Conservation (phyloP, 2,113 vertebrate genomes). For the Cisticola juncidis region DNA sequence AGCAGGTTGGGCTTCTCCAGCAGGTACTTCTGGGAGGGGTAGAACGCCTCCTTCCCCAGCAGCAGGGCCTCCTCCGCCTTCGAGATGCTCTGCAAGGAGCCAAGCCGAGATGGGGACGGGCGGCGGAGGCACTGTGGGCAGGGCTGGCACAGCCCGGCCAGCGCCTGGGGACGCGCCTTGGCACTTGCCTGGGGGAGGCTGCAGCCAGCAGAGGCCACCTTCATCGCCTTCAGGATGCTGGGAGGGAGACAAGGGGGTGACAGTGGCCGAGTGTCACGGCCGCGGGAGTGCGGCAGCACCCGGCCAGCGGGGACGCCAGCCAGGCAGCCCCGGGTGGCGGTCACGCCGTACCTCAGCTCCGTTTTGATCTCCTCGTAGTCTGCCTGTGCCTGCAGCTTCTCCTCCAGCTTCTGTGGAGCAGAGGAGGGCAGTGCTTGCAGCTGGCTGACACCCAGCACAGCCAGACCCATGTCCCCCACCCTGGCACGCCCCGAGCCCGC, state of each 20-base stretch:
- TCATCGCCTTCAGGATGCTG: slow-evolving; percentile 96
- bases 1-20: slow-evolving; percentile 83
- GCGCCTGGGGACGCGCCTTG: rapidly evolving
- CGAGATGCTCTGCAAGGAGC: slow-evolving; percentile 75
- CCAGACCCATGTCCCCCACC: rapidly evolving
- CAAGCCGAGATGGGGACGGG: neutral
- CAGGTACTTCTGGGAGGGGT: slow-evolving; percentile 86
- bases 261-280: rapidly evolving
- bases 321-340: rapidly evolving
- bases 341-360: slow-evolving; percentile 86
- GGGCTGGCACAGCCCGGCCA: neutral
- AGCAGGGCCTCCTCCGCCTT: slow-evolving; percentile 85
- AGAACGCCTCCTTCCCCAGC: slow-evolving; percentile 89
- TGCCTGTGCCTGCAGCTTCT: slow-evolving; percentile 90
- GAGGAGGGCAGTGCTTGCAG: neutral
- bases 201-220: slow-evolving; percentile 86
- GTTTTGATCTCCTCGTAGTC: slow-evolving; percentile 99
- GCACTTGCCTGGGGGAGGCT: slow-evolving; percentile 86
- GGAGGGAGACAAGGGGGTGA: neutral
- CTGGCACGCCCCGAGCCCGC: rapidly evolving
- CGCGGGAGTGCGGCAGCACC: neutral
- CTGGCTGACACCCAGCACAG: rapidly evolving
- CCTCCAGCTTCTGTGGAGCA: slow-evolving; percentile 85
- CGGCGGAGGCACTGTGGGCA: neutral
- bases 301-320: rapidly evolving